These are phyloP conservation scores for Drosophila repleta DNA, from an alignment of 1,140 invertebrate genomes.

Conservation along the genomic window DNA sequence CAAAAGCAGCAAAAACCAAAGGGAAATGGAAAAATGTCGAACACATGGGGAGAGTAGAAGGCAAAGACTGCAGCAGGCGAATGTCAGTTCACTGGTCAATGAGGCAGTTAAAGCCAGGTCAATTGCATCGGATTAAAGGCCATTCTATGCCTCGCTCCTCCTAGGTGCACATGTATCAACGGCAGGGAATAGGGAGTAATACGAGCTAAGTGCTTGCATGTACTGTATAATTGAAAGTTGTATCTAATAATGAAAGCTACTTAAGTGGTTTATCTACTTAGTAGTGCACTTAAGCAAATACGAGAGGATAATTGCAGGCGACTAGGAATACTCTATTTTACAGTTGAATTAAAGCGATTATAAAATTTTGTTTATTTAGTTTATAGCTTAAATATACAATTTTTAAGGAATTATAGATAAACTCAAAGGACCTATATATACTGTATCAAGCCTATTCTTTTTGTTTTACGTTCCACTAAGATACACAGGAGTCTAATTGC, in stretches of 20 bases:
- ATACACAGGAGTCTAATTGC: too few relatives aligned
- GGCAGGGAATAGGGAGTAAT: too few relatives aligned
- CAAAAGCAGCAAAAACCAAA: constrained; percentile 4
- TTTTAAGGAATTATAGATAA: too few relatives aligned
- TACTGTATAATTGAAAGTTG: constrained; percentile 16
- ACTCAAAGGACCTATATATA: too few relatives aligned
- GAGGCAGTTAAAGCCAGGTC: constrained; percentile 31
- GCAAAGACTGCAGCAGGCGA: constrained; percentile 21
- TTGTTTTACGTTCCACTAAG: too few relatives aligned
- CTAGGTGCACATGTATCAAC: neutral
- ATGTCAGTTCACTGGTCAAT: constrained; percentile 33
- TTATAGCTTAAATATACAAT: too few relatives aligned
- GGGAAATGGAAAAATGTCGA: constrained; percentile 37
- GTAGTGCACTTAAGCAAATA: neutral
- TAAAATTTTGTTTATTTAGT: too few relatives aligned
- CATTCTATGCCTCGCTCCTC: too few relatives aligned
- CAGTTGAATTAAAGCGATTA: too few relatives aligned
- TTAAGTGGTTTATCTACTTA: neutral
- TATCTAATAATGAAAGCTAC: neutral
- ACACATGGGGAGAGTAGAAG: neutral
- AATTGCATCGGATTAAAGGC: constrained; percentile 14
- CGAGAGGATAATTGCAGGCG: too few relatives aligned
- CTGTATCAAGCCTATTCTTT: too few relatives aligned
- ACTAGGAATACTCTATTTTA: too few relatives aligned
- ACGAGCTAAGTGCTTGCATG: constrained; percentile 12